These are phyloP conservation scores for Agrilus mali DNA, from an alignment of 2,888 invertebrate species.

Conservation along the genomic window DNA sequence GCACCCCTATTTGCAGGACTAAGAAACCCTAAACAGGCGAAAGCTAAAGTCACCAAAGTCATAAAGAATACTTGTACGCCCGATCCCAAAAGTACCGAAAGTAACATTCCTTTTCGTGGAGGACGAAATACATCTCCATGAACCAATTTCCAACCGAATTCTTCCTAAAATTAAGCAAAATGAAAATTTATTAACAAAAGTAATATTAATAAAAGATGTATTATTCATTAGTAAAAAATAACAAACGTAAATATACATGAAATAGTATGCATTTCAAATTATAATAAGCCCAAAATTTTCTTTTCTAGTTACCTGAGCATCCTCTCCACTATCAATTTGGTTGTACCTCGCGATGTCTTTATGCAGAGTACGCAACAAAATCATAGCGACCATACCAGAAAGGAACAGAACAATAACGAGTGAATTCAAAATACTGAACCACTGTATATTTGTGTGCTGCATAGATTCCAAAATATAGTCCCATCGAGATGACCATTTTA, in stretches of 20 bases:
- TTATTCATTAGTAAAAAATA: neutral
- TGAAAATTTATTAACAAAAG: constrained; percentile 17
- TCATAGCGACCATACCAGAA: constrained; percentile 99
- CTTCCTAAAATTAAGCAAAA: constrained; percentile 57
- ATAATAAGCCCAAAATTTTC: neutral
- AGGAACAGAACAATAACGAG: constrained; percentile 93
- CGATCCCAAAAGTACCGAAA: constrained; percentile 92
- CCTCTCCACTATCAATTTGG: constrained; percentile 81
- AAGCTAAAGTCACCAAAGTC: constrained; percentile 89
- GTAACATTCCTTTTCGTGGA: constrained; percentile 89
- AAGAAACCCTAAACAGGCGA: constrained; percentile 97
- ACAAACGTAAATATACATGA: neutral
- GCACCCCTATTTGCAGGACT: constrained; percentile 98
- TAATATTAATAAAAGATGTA: neutral
- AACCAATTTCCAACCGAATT: constrained; percentile 95
- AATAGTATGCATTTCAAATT: neutral
- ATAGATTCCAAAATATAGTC: constrained; percentile 97
- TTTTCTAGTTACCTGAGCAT: constrained; percentile 64
- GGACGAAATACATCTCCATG: constrained; percentile 97
- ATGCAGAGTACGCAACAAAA: constrained; percentile 88
- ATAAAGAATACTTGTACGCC: constrained; percentile 95
- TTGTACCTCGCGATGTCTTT: constrained; percentile 98
- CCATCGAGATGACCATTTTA: constrained; percentile 99
- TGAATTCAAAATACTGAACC: constrained; percentile 98
- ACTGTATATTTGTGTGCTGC: constrained; percentile 97